Conservation (phyloP, 1,140 invertebrate species). For the Drosophila bifasciata region DNA sequence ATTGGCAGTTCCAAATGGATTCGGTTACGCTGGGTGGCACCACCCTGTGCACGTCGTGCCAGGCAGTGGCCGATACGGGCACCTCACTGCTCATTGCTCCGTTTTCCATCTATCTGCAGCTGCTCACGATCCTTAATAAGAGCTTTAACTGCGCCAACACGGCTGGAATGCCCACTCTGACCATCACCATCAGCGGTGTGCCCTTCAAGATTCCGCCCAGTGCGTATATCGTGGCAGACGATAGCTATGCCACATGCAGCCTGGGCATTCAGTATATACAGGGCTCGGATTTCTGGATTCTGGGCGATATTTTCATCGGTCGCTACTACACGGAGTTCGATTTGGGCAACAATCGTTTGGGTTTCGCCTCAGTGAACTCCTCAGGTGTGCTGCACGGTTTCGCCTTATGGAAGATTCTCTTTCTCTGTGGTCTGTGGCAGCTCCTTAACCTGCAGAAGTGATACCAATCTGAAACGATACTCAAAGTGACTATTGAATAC, state of each 20-base stretch:
- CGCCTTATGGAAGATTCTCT: neutral
- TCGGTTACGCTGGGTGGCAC: constrained; percentile 86
- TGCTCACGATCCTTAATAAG: constrained; percentile 11
- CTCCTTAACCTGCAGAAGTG: neutral
- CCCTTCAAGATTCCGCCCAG: constrained; percentile 46
- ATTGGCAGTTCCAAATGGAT: constrained; percentile 99
- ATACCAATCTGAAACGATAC: neutral
- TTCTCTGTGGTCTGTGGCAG: neutral
- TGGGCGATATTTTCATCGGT: constrained; percentile 88
- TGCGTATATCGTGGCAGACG: constrained; percentile 59
- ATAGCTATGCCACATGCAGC: constrained; percentile 24
- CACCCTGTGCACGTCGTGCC: constrained; percentile 85
- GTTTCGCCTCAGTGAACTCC: constrained; percentile 84
- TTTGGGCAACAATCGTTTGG: constrained; percentile 88
- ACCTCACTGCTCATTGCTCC: constrained; percentile 91
- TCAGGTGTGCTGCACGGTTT: too few species aligned
- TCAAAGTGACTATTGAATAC: too few species aligned
- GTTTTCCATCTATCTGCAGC: constrained; percentile 1
- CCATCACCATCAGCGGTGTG: constrained; percentile 47
- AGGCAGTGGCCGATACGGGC: constrained; percentile 91
- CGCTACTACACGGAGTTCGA: constrained; percentile 90
- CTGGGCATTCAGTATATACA: constrained; percentile 45
- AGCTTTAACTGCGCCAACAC: constrained; percentile 39
- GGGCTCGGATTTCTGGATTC: constrained; percentile 67
- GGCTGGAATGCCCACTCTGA: constrained; percentile 52